Evolutionary conservation across 2,888 invertebrate species (phyloP).

Genomic region (Gnatocerus cornutus): DNA sequence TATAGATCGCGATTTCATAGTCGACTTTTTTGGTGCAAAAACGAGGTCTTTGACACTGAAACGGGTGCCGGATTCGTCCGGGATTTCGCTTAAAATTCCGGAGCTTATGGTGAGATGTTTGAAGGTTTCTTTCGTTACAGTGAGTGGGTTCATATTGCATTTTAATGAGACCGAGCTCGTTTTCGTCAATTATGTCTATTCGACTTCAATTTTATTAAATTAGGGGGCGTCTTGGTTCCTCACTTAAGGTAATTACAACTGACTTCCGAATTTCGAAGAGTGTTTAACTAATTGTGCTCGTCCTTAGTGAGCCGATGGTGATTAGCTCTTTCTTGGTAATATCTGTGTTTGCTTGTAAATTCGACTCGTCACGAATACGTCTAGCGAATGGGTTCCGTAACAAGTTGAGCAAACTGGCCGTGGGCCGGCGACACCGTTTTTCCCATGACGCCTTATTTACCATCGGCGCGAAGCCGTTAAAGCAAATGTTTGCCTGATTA

Average conservation of each 20-base stretch:
- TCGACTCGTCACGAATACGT: slow-evolving; percentile 30
- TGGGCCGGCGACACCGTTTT: slow-evolving; percentile 53
- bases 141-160: slow-evolving; percentile 30
- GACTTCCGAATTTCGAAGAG: slow-evolving; percentile 10
- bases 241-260: slow-evolving; percentile 8
- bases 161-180: slow-evolving; percentile 32
- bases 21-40: slow-evolving; percentile 23
- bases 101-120: not conserved
- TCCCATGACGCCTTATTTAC: slow-evolving; percentile 54
- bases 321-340: slow-evolving; percentile 27
- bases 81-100: not conserved
- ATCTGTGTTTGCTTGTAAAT: slow-evolving; percentile 30
- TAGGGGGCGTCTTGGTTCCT: slow-evolving; percentile 1
- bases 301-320: slow-evolving; percentile 10
- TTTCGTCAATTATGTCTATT: slow-evolving; percentile 25
- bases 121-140: slow-evolving; percentile 16
- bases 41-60: slow-evolving; percentile 37
- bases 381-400: slow-evolving; percentile 34
- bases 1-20: slow-evolving; percentile 31
- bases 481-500: slow-evolving; percentile 53
- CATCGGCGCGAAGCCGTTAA: slow-evolving; percentile 41
- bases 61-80: slow-evolving; percentile 11
- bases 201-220: slow-evolving; percentile 20
- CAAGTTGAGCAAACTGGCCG: slow-evolving; percentile 53
- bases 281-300: slow-evolving; percentile 5